These are phyloP conservation scores for Propithecus deckenii DNA, from an alignment of 2,797 vertebrate genomes.

Conservation along the genomic window DNA sequence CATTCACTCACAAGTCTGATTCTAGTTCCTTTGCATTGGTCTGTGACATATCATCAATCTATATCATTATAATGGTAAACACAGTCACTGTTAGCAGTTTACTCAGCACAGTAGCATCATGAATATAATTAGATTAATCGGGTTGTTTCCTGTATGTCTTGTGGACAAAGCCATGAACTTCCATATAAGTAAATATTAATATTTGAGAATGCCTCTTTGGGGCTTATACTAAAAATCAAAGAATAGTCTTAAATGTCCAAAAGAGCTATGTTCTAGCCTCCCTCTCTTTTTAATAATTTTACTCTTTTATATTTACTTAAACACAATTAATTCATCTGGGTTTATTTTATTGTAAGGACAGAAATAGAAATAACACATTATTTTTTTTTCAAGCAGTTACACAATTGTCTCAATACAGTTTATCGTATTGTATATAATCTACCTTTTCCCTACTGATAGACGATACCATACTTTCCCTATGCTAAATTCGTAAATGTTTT, in stretches of 20 bases:
- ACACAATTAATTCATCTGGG: background rate
- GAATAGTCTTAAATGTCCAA: background rate
- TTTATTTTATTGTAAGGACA: background rate
- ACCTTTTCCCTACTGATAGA: background rate
- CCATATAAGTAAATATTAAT: background rate
- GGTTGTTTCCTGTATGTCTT: background rate
- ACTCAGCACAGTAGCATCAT: background rate
- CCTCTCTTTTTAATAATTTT: background rate
- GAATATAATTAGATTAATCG: background rate
- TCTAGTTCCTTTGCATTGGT: background rate
- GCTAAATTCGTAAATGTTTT: constrained; percentile 3
- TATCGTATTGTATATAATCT: background rate
- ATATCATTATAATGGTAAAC: background rate
- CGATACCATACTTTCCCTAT: background rate
- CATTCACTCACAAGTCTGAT: background rate
- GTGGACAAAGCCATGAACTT: background rate
- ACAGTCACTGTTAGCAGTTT: background rate
- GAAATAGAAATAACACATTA: background rate
- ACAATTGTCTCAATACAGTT: background rate
- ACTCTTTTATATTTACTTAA: constrained; percentile 17
- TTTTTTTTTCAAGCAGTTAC: background rate
- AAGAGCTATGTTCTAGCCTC: background rate
- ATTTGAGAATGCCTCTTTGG: background rate
- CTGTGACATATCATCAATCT: background rate
- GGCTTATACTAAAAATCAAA: background rate